A percentile compares a stretch with the other conserved stretches of the same genome.
These are phyloP conservation scores for Stenodema calcarata DNA, from an alignment of 2,888 invertebrate species.

Conservation along the genomic window DNA sequence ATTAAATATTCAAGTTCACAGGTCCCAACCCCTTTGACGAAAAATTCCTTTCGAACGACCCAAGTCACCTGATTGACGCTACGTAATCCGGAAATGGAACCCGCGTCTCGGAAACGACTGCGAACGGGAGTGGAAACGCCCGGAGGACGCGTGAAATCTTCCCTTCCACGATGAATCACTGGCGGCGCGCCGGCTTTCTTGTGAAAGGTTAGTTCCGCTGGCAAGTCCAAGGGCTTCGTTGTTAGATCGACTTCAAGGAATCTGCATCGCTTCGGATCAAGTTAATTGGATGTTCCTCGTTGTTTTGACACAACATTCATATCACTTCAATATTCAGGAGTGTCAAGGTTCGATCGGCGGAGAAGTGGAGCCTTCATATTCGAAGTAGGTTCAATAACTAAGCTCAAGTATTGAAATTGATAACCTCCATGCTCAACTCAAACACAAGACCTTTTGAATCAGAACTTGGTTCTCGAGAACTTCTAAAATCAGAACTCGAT, in stretches of 20 bases:
- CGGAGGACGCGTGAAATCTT: neutral
- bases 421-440: too few species aligned
- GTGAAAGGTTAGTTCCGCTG: neutral
- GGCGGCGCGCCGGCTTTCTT: neutral
- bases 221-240: neutral
- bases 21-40: neutral
- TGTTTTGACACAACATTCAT: too few species aligned
- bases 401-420: too few species aligned
- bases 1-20: neutral
- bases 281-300: neutral
- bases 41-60: neutral
- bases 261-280: neutral
- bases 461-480: too few species aligned
- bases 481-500: too few species aligned
- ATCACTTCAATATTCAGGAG: too few species aligned
- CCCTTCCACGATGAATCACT: neutral
- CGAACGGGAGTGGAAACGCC: neutral
- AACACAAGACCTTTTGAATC: too few species aligned
- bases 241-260: neutral
- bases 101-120: neutral
- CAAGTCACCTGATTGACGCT: neutral
- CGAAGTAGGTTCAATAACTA: too few species aligned
- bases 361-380: too few species aligned
- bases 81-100: neutral
- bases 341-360: too few species aligned